phyloP scores from a whole-genome alignment of 2,797 vertebrate species.

The Rhinichthys osculus region DNA sequence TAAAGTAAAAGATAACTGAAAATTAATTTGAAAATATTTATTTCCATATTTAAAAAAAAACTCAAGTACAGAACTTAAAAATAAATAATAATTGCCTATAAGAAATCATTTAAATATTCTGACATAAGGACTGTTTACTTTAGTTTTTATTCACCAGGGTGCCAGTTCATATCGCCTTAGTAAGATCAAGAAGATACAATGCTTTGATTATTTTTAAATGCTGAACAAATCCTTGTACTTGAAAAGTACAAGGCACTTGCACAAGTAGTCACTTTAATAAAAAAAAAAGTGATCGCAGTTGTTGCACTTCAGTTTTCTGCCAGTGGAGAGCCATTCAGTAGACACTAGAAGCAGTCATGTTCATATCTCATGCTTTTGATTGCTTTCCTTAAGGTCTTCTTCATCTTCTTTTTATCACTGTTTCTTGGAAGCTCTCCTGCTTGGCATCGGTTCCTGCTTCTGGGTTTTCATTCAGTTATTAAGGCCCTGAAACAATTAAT shows the following conservation, averaged over 20 bases:
- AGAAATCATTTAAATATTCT: neutral
- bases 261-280: conserved; percentile 16
- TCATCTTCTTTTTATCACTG: conserved; percentile 19
- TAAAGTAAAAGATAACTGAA: neutral
- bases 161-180: conserved; percentile 1
- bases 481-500: conserved; percentile 13
- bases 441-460: conserved; percentile 10
- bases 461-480: neutral
- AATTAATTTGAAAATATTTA: neutral
- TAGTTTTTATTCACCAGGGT: conserved; percentile 1
- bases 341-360: conserved; percentile 9
- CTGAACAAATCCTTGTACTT: conserved; percentile 13
- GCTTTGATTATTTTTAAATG: conserved; percentile 27
- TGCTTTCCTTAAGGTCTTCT: conserved; percentile 17
- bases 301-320: conserved; percentile 5
- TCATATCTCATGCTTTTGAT: conserved; percentile 35
- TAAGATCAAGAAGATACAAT: conserved; percentile 10
- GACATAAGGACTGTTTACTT: neutral
- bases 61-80: neutral
- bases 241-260: neutral
- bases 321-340: conserved; percentile 2
- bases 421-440: conserved; percentile 1
- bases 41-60: neutral
- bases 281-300: conserved; percentile 15
- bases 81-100: neutral